Conservation (phyloP, 1,140 invertebrate genomes). For the Achroia grisella region DNA sequence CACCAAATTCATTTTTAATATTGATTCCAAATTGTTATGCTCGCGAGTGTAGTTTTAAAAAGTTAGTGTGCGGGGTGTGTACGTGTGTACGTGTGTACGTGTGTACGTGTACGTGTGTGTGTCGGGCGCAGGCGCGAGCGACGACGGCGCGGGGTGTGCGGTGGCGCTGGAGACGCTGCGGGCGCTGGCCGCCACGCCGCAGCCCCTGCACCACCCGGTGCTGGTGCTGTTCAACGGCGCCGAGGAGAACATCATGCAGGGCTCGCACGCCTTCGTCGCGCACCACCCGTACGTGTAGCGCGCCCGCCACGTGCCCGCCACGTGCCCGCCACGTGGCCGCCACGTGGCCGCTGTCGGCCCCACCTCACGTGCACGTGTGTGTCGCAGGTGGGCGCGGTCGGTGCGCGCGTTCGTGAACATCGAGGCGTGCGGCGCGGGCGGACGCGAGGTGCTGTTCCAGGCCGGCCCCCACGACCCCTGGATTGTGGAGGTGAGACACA, state of each 20-base stretch:
- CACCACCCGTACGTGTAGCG: conserved; percentile 86
- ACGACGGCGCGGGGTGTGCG: conserved; percentile 94
- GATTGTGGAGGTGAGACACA: conserved; percentile 82
- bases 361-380: neutral
- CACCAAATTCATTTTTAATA: too few species aligned
- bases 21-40: too few species aligned
- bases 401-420: conserved; percentile 93
- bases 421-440: conserved; percentile 94
- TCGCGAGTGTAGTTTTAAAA: too few species aligned
- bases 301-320: conserved; percentile 36
- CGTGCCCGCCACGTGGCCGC: neutral
- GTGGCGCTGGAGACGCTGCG: conserved; percentile 92
- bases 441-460: conserved; percentile 95
- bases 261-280: conserved; percentile 95
- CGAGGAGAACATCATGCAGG: conserved; percentile 94
- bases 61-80: too few species aligned
- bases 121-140: conserved; percentile 86
- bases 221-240: conserved; percentile 94
- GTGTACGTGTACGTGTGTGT: neutral
- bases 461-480: conserved; percentile 93
- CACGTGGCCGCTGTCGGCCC: neutral
- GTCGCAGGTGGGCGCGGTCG: conserved; percentile 82
- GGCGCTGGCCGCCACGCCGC: conserved; percentile 78
- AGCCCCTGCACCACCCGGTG: conserved; percentile 80
- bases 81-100: neutral